Evolutionary conservation across 2,113 vertebrate species (phyloP).

Genomic region (Orientallactaga bullata): DNA sequence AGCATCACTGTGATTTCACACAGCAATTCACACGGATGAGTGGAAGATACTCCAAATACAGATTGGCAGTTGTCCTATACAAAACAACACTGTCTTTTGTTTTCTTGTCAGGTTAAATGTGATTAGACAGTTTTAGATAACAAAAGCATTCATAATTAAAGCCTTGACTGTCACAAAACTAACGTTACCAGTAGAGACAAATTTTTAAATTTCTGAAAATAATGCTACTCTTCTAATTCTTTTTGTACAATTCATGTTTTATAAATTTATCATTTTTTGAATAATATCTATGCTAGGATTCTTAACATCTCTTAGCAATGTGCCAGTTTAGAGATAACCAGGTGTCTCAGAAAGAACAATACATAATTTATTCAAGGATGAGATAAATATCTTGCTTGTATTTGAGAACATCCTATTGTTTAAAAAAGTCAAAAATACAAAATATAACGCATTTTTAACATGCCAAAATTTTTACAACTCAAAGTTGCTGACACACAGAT

Average conservation of each 20-base stretch:
- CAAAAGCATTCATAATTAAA: conserved; percentile 44
- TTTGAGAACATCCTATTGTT: not conserved
- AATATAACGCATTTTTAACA: not conserved
- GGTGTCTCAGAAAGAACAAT: not conserved
- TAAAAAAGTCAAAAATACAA: not conserved
- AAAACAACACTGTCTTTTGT: not conserved
- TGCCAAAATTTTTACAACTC: not conserved
- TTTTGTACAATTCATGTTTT: not conserved
- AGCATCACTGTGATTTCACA: conserved; percentile 78
- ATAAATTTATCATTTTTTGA: not conserved
- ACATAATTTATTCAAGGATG: not conserved
- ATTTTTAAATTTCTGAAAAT: conserved; percentile 2
- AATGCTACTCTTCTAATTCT: not conserved
- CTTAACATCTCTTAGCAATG: not conserved
- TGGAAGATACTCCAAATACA: conserved; percentile 73
- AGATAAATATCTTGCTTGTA: not conserved
- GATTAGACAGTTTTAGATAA: conserved; percentile 44
- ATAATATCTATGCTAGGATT: not conserved
- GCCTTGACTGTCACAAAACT: not conserved
- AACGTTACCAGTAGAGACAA: not conserved
- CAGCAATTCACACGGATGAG: conserved; percentile 47
- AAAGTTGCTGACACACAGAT: not conserved
- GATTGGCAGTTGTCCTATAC: conserved; percentile 51
- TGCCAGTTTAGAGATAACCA: not conserved
- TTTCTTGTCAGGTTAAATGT: conserved; percentile 42